Base-by-base conservation (phyloP, 2,113 vertebrate species). In the Platichthys stellatus region DNA sequence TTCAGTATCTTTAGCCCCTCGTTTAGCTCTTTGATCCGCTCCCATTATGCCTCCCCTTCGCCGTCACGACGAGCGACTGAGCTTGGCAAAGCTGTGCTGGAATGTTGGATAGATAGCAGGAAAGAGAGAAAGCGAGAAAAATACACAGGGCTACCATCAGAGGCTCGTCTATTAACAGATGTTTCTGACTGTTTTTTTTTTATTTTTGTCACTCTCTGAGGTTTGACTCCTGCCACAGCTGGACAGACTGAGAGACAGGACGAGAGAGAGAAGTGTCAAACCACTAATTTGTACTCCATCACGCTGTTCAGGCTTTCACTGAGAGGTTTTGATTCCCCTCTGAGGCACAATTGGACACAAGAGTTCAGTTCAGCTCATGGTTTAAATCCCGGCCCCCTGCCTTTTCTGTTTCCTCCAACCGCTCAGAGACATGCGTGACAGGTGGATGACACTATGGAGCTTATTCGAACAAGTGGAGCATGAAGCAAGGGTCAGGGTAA, bases 1-100 rank as follows among this genome's bases (percentile, higher is more conserved):
- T 87, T 88, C 90, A 77, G 69, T 80, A 93, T 94, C 90, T 93
- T 93, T 89, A 94, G 92, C 89, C 92, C 74, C 80, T 91, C 91
- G 85, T 92, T 91, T 91, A 92, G 88, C 86, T 89, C 88, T 94
- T 90, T 93, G 89, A 94, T 94, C 92, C 92, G 47, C 88, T 92
- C 90, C 87, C 92, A 89, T 92, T 92, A 93, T 91, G 82, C 80
- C 79, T 83, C 80, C 64, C 51, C 47, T 51, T 68, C 80, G 76
- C 79, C 88, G 81, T 87, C 81, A 53, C 83, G 56, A 74, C 66
- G 83, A 87, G 82, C 45, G 75, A 72, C 76, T 63, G 72, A 86
- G 81, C 76, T 78, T 72, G 83, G 86, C 85, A 85, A 88, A 81
- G 87, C 89, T 92, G 88, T 83, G 84, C 72, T 74, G 90, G 90